These are phyloP conservation scores for Galerucella calmariensis DNA, from an alignment of 2,888 invertebrate species.

Conservation along the genomic window DNA sequence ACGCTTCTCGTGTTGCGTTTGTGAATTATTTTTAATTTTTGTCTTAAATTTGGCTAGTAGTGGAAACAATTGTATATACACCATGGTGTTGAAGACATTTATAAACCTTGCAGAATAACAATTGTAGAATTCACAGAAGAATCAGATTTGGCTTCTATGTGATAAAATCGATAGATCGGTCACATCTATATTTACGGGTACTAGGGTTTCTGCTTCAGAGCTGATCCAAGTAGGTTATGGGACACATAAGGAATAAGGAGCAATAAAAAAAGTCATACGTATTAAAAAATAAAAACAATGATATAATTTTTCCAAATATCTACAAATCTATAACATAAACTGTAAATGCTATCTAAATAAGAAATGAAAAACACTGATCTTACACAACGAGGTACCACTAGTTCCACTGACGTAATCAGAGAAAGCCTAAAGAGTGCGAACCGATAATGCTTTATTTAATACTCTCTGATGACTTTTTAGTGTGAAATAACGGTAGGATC, in stretches of 20 bases:
- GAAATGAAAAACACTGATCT: constrained; percentile 60
- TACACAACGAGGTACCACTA: constrained; percentile 59
- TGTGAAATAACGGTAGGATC: no score
- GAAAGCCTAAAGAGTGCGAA: constrained; percentile 12
- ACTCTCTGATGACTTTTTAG: not conserved
- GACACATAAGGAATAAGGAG: not conserved
- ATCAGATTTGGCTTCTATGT: no score
- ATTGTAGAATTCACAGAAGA: no score
- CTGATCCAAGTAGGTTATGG: not conserved
- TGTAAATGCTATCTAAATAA: constrained; percentile 57
- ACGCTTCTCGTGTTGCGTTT: no score
- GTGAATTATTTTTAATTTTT: no score
- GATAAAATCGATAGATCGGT: no score
- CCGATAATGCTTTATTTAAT: not conserved
- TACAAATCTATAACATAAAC: constrained; percentile 62
- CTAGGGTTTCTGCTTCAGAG: no score
- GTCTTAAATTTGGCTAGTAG: no score
- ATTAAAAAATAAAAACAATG: constrained; percentile 60
- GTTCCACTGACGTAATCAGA: constrained; percentile 32
- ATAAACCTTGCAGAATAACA: no score
- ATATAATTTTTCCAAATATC: constrained; percentile 60
- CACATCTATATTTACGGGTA: no score
- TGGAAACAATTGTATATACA: no score
- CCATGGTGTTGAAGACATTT: no score
- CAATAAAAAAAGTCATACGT: constrained; percentile 41